Evolutionary conservation across 2,113 vertebrate species (phyloP).

Genomic region (Leiothrix lutea): DNA sequence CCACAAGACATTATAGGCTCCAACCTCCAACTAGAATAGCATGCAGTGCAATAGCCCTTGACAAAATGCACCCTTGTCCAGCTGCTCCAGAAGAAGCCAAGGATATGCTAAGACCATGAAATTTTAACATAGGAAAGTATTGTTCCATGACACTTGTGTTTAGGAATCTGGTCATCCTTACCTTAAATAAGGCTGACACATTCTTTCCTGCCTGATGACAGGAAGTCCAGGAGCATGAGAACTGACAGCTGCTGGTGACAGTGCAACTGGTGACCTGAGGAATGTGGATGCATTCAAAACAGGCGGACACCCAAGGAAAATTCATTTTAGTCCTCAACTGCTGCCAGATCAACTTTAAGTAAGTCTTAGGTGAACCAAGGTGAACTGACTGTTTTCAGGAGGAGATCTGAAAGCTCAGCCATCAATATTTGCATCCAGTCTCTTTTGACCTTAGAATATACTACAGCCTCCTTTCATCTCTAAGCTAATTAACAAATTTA

Average conservation of each 20-base stretch:
- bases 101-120: not conserved
- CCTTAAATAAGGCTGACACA: not conserved
- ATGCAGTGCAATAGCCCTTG: not conserved
- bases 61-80: not conserved
- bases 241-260: not conserved
- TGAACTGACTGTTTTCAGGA: not conserved
- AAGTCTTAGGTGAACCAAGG: not conserved
- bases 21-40: not conserved
- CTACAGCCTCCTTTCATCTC: not conserved
- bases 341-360: not conserved
- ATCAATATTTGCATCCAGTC: not conserved
- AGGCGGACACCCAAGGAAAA: not conserved
- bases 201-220: not conserved
- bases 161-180: not conserved
- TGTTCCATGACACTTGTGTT: not conserved
- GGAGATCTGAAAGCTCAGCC: not conserved
- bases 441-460: not conserved
- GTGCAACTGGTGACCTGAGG: not conserved
- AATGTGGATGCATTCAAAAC: not conserved
- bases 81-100: not conserved
- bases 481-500: not conserved
- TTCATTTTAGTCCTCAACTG: not conserved
- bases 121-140: not conserved
- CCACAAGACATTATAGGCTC: not conserved
- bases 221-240: not conserved